Evolutionary conservation across 2,113 vertebrate species (phyloP), one percentile per base, ranked within the genome.

Genomic region (Grammomys dolichurus): DNA sequence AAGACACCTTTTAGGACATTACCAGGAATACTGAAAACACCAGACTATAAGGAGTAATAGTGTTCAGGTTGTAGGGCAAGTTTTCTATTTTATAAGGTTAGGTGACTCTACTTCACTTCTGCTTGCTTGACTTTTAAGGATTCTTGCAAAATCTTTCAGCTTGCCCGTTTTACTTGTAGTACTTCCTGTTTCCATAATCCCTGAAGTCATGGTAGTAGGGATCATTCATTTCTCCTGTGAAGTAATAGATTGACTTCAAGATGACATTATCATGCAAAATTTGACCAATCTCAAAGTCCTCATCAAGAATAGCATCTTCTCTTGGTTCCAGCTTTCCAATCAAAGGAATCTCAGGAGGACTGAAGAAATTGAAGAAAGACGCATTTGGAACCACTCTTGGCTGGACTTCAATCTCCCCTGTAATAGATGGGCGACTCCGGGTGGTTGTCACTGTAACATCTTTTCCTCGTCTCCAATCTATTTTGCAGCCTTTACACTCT

Each of bases 291-390:
- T 99, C 99, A 96, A 99, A 99, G 97, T 99, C 99, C 81, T 96
- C 94, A 80, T 95, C 94, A 65, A 97, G 96, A n/a, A 97, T 96
- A 26, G 90, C 96, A 92, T 96, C 92, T 96, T 97, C 97, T 82
- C 3, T 26, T 92, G 94, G 96, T 70, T 96, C 87, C 60, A 72
- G 89, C 81, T 96, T 51, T 17, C 87, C 56, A 7, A 22, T 46
- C 73, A 90, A 17, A 46, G 95, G 98, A 99, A 99, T 99, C 97
- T 99, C 99, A 96, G 99, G 99, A 48, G 99, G 99, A 93, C 98
- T 99, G 97, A 99, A 99, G 98, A 99, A 99, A 98, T 99, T 99
- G 97, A 99, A 99, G 97, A 99, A 99, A 63, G 99, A 99, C 95
- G 99, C 99, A 91, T 99, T 99, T 58, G 99, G 99, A 97, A 99